Base-by-base conservation (phyloP, 2,113 vertebrate species). In the Thalassoma bifasciatum region DNA sequence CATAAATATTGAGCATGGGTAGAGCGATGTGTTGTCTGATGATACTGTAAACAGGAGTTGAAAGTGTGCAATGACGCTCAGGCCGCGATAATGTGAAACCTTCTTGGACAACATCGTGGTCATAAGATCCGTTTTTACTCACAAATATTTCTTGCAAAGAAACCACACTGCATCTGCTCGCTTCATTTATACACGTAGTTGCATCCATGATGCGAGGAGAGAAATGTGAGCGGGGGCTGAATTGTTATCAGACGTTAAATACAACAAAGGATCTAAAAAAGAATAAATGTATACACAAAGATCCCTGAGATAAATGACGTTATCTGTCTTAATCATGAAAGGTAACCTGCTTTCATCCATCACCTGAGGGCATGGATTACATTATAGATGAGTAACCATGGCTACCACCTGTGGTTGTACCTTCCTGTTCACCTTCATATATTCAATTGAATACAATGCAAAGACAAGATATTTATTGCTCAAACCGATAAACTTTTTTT, bases 21-120 rank as follows among this genome's bases (percentile, higher is more conserved):
- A 50, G 52, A 68, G 58, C 8, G 57, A 74, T 81, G 51, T 49
- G 76, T 37, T 3, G 1, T 22, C 12, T 85, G 88, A 80, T 89
- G 85, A 87, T 54, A 87, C 34, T 72, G 64, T 79, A 89, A 75
- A 88, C 86, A 86, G 30, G 50, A 67, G 69, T 7, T 72, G 65
- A 76, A 73, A 62, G 40, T 50, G 44, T 10, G 22, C 38, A 24
- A n/a, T 42, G 50, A 64, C 72, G 53, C 24, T 40, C 17, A 57
- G 50, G 64, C 50, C n/a, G 19, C 3, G 17, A 21, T 16, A 42
- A 36, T 44, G 26, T 36, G n/a, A 53, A 2, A 8, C 38, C 49
- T 44, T 5, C 52, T 58, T 30, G 46, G 30, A 24, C 42, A 14
- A 71, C 24, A 2, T 56, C 46, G 47, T 51, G 47, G 58, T 68